Base-by-base conservation (phyloP, 1,140 invertebrate species). In the Venturia canescens region DNA sequence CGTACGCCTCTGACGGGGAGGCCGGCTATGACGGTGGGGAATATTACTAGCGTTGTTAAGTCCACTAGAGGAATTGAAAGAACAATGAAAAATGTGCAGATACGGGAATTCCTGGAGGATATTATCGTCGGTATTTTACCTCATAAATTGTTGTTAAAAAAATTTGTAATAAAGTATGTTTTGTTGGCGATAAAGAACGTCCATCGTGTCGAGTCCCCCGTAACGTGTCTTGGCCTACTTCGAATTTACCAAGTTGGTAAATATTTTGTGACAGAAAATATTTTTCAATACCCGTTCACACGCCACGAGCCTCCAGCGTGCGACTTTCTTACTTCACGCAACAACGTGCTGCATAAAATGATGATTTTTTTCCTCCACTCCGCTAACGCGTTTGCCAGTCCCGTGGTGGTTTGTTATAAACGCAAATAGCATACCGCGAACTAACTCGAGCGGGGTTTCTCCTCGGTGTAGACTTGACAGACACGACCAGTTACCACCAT, bases 11-110 rank as follows among this genome's bases (percentile, higher is more conserved):
- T 0, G 86, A 82, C 23, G 85, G 83, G 53, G 83, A 82, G 15
- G 87, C 85, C 0, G 87, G 86, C 26, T 88, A 87, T 67, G 83
- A 84, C 38, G 86, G 88, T 23, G 86, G 71, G 15, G 44, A 74
- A 53, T 74, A 74, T 27, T 27, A 53, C 44, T 74, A 71, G 23
- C 3, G 27, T 9, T 63, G 27, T 63, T 18, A 26, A 44, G 13
- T 27, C 60, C 9, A 26, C n/a, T 15, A 9, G 3, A 63, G 16
- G n/a, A 21, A 53, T 4, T 63, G 5, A 13, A 57, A 3, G 21
- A 18, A 57, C 4, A 63, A 26, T n/a, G n/a, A 21, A 23, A 23
- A 63, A 63, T 21, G 11, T 63, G 60, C 27, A 63, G 1, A 63
- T 63, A 63, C n/a, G 7, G 18, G 16, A 53, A 53, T 53, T 53